phyloP scores from a whole-genome alignment of 2,797 vertebrate genomes.

The Tachyglossus aculeatus region DNA sequence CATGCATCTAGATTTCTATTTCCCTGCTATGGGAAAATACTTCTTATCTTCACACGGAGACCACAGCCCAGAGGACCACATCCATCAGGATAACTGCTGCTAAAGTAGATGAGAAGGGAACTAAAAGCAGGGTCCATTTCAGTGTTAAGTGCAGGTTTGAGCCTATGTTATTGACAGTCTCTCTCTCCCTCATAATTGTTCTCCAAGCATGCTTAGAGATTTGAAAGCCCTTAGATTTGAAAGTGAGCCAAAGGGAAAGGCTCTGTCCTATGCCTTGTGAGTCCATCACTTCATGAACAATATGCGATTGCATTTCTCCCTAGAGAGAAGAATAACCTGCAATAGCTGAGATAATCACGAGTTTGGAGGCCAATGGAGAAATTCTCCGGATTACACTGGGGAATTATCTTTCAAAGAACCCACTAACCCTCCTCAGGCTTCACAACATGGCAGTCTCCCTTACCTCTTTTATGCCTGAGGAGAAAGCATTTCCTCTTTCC shows the following conservation, averaged over 20 bases:
- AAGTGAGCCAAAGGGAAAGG: neutral
- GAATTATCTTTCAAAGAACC: neutral
- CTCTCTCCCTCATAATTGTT: neutral
- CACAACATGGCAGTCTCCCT: neutral
- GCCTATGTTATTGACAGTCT: neutral
- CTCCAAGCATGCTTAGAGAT: slow-evolving; percentile 6
- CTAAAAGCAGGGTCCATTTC: neutral
- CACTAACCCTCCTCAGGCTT: neutral
- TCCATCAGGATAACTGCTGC: neutral
- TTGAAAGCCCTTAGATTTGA: neutral
- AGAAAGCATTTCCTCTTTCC: neutral
- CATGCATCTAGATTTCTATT: neutral
- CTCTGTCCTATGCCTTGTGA: neutral
- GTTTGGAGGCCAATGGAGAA: neutral
- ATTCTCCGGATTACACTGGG: neutral
- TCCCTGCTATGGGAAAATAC: neutral
- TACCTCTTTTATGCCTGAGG: neutral
- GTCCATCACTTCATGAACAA: neutral
- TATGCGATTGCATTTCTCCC: neutral
- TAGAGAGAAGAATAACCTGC: neutral
- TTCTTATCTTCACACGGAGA: neutral
- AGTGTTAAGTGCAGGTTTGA: neutral
- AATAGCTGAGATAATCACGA: neutral
- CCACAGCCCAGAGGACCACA: neutral
- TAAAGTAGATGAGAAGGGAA: neutral